Evolutionary conservation across 37 sponge, comb jelly and placozoan genomes (phyloP).

Genomic region (Ephydatia muelleri): DNA sequence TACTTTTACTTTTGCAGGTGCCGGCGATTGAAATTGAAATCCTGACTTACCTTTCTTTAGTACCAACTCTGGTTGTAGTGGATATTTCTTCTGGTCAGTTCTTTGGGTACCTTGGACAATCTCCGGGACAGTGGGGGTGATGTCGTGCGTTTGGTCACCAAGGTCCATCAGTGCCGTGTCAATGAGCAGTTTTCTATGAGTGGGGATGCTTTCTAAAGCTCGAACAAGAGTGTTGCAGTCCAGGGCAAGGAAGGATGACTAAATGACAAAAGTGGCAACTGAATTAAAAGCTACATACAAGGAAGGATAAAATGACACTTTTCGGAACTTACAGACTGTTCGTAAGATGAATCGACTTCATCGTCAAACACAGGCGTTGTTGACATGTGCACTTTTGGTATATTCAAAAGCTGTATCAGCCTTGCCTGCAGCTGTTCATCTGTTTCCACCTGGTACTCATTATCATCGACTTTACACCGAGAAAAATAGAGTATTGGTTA

Average conservation of each 20-base stretch:
- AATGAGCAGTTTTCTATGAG: conserved; percentile 35
- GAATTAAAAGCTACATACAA: neutral
- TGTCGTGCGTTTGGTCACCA: neutral
- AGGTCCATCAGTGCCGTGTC: conserved; percentile 27
- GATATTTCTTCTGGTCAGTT: too few species aligned
- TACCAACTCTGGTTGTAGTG: too few species aligned
- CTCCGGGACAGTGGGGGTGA: neutral
- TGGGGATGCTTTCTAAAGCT: conserved; percentile 27
- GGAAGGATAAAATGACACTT: too few species aligned
- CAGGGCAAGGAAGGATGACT: conserved; percentile 19
- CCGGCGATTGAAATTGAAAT: too few species aligned
- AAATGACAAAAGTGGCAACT: neutral
- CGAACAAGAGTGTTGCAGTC: conserved; percentile 31
- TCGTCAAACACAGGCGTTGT: neutral
- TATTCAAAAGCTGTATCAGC: conserved; percentile 47
- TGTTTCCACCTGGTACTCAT: conserved; percentile 11
- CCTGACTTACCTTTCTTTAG: too few species aligned
- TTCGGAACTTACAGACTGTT: neutral
- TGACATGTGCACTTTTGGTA: conserved; percentile 1
- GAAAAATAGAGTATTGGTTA: neutral
- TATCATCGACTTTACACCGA: neutral
- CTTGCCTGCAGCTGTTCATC: conserved; percentile 39
- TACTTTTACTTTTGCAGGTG: neutral
- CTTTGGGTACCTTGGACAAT: too few species aligned
- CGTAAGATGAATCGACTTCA: neutral